Percentiles rank a stretch among this genome's conserved stretches.
Evolutionary conservation across 2,888 invertebrate genomes (phyloP).

Genomic region (Patella depressa): DNA sequence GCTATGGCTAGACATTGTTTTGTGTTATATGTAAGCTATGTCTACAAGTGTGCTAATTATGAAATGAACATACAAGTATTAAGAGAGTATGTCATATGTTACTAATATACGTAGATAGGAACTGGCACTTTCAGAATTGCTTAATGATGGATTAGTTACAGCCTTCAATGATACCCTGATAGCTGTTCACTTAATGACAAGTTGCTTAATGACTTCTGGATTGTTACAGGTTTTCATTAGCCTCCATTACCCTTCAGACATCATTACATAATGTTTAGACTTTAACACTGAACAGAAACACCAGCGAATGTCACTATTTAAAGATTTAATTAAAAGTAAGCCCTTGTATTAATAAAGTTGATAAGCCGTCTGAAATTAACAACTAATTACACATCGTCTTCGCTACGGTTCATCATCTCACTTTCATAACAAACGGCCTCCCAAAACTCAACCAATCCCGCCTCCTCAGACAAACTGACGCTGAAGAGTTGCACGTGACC

Average conservation of each 20-base stretch:
- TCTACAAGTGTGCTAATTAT: too few species aligned
- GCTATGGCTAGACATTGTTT: too few species aligned
- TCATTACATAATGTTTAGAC: too few species aligned
- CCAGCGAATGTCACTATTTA: too few species aligned
- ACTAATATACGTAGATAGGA: not conserved
- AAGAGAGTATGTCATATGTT: not conserved
- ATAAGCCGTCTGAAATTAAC: slow-evolving; percentile 24
- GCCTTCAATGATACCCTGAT: not conserved
- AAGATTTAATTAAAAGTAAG: not conserved
- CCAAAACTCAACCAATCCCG: slow-evolving; percentile 6
- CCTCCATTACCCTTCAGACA: too few species aligned
- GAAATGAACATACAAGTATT: too few species aligned
- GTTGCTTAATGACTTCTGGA: slow-evolving; percentile 9
- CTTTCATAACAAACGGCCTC: slow-evolving; percentile 8
- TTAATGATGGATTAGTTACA: not conserved
- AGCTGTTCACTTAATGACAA: slow-evolving; percentile 6
- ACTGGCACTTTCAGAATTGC: slow-evolving; percentile 4
- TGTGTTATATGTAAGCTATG: too few species aligned
- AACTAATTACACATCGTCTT: slow-evolving; percentile 27
- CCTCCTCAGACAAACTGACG: slow-evolving; percentile 19
- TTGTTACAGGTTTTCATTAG: not conserved
- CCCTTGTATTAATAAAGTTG: slow-evolving; percentile 16
- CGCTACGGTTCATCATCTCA: slow-evolving; percentile 17
- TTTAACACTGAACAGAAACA: too few species aligned
- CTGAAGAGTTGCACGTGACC: slow-evolving; percentile 14